Evolutionary conservation across 2,113 vertebrate species (phyloP), one percentile per base, ranked within the genome.

Genomic region (Emydura subglobosa): DNA sequence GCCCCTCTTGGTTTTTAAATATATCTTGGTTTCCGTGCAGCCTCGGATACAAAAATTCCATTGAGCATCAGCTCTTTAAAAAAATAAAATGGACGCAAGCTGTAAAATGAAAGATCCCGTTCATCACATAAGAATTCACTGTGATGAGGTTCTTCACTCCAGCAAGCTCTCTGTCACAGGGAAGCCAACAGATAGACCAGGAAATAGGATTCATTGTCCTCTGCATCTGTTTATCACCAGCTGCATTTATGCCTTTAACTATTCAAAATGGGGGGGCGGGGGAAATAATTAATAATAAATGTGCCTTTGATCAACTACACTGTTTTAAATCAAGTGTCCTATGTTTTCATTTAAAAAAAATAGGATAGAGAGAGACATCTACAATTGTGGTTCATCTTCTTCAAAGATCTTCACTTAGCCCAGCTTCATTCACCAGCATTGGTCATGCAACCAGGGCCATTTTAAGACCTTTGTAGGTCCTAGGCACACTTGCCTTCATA

Each of bases 121-220:
- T 92, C 55, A 74, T 93, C 1, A 0, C 61, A 19, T 82, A 89
- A 80, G 65, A 93, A 86, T 65, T 1, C 0, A 82, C 0, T 0
- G 22, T 78, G 53, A 91, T 57, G 88, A 93, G 31, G 86, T 94
- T 91, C 49, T 92, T 88, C 82, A 93, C 17, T 27, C 57, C 7
- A 78, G 25, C 53, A 91, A 88, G 16, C 4, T 89, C 21, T 29
- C n/a, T 95, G 87, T 55, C 39, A 93, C 87, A 88, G 5, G 53
- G 83, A 94, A 96, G 53, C 51, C 55, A 86, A 87, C 29, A 51
- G 1, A 76, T 92, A 89, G 19, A 81, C 90, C 78, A 0, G 0
- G 83, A 96, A 97, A 87, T 2, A 84, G 25, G 72, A 80, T 72
- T 74, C 89, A 91, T 85, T 96, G 21, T 89, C 96, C 80, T 72